A percentile compares a stretch with the other conserved stretches of the same genome.
These are phyloP conservation scores for Eulemur rubriventer DNA, from an alignment of 2,797 vertebrate genomes.

Conservation along the genomic window DNA sequence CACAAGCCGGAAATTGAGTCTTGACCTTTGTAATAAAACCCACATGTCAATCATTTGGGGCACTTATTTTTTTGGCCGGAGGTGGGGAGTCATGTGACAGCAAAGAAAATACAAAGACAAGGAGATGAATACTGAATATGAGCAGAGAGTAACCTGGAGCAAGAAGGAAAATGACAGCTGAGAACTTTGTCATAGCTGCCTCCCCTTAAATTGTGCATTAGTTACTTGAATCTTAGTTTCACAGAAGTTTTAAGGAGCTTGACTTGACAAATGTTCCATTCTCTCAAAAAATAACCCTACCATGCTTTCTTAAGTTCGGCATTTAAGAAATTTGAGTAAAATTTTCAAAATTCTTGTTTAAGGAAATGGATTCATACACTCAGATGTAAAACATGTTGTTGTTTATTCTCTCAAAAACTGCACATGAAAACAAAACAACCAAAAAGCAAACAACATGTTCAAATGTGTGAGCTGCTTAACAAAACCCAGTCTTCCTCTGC, in stretches of 20 bases:
- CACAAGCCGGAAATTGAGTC: neutral
- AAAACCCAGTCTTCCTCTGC: neutral
- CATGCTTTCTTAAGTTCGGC: neutral
- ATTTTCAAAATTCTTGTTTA: neutral
- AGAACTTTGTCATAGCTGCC: neutral
- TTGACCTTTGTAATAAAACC: constrained; percentile 31
- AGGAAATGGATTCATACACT: neutral
- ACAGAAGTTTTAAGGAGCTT: neutral
- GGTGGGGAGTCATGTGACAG: neutral
- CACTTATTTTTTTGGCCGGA: neutral
- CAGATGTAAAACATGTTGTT: neutral
- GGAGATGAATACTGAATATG: neutral
- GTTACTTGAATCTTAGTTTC: neutral
- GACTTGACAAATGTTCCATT: neutral
- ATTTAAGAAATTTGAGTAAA: neutral
- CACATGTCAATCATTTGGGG: neutral
- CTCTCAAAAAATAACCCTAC: neutral
- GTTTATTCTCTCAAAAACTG: neutral
- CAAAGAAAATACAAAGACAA: neutral
- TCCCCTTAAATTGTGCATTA: neutral
- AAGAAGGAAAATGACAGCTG: neutral
- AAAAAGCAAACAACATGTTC: neutral
- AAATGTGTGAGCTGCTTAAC: neutral
- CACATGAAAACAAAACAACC: neutral
- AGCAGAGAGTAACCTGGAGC: neutral